phyloP scores from a whole-genome alignment of 2,888 invertebrate genomes.

The Shargacucullia verbasci region DNA sequence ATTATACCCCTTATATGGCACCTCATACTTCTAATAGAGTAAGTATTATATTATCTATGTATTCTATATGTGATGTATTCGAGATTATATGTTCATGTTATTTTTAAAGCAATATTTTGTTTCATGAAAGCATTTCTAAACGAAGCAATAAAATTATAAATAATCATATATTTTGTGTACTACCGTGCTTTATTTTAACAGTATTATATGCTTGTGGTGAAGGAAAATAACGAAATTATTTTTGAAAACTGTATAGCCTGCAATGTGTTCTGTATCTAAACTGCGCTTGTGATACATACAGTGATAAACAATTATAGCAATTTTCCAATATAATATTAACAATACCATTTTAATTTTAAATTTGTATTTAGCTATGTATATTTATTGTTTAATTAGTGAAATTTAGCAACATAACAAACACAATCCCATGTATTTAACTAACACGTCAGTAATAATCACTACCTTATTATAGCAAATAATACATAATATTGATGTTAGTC shows the following conservation, averaged over 20 bases:
- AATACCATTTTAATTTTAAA: constrained; percentile 38
- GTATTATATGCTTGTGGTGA: constrained; percentile 57
- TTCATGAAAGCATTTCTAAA: constrained; percentile 72
- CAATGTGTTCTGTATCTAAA: constrained; percentile 45
- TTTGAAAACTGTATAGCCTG: constrained; percentile 36
- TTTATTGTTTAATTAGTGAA: constrained; percentile 43
- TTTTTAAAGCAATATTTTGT: constrained; percentile 77
- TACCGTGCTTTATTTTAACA: constrained; percentile 57
- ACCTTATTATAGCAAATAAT: constrained; percentile 46
- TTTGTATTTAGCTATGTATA: constrained; percentile 38
- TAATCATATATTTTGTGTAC: constrained; percentile 58
- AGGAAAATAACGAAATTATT: constrained; percentile 50
- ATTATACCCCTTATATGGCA: constrained; percentile 67
- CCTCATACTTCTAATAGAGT: constrained; percentile 76
- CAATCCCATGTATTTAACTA: constrained; percentile 43
- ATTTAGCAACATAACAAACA: constrained; percentile 43
- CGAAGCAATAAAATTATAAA: constrained; percentile 76
- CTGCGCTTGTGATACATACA: constrained; percentile 56
- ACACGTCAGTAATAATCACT: constrained; percentile 47
- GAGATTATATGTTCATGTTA: constrained; percentile 77
- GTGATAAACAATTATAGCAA: constrained; percentile 48
- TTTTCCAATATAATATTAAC: constrained; percentile 48
- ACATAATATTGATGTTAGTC: constrained; percentile 53
- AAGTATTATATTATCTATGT: constrained; percentile 75
- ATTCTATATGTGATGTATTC: constrained; percentile 74